Percentiles rank a stretch among this genome's conserved stretches.
These are phyloP conservation scores for Epinotia bilunana DNA, from an alignment of 2,888 invertebrate species.

Conservation along the genomic window DNA sequence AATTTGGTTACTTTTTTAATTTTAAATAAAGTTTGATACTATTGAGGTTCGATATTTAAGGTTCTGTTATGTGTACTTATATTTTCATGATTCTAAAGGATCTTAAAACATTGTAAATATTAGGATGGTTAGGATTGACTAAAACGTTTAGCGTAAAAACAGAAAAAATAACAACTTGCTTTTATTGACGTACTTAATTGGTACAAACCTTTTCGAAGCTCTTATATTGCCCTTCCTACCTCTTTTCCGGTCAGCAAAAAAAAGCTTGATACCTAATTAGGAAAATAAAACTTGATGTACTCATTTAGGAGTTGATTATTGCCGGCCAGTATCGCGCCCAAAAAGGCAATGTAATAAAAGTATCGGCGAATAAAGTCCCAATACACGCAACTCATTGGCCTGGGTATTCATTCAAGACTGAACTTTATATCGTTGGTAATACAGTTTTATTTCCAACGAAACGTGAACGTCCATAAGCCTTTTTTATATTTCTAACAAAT, in stretches of 20 bases:
- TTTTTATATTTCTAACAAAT: not conserved
- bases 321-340: conserved; percentile 17
- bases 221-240: not conserved
- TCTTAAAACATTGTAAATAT: too few species aligned
- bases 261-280: conserved; percentile 23
- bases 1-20: too few species aligned
- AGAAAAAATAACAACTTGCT: too few species aligned
- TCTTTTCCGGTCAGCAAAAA: conserved; percentile 1
- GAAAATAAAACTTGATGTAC: conserved; percentile 30
- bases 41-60: too few species aligned
- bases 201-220: too few species aligned
- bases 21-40: too few species aligned
- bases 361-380: not conserved
- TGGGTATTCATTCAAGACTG: not conserved
- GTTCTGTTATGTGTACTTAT: too few species aligned
- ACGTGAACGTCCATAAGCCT: not conserved
- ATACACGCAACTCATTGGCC: not conserved
- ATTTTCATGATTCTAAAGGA: too few species aligned
- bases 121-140: too few species aligned
- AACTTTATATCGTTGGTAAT: not conserved
- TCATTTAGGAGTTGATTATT: conserved; percentile 30
- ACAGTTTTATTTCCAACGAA: not conserved
- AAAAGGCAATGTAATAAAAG: conserved; percentile 34
- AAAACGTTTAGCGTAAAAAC: too few species aligned
- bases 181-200: too few species aligned